These are phyloP conservation scores for Alouatta caraya DNA, from an alignment of 2,797 vertebrate genomes.

Conservation along the genomic window DNA sequence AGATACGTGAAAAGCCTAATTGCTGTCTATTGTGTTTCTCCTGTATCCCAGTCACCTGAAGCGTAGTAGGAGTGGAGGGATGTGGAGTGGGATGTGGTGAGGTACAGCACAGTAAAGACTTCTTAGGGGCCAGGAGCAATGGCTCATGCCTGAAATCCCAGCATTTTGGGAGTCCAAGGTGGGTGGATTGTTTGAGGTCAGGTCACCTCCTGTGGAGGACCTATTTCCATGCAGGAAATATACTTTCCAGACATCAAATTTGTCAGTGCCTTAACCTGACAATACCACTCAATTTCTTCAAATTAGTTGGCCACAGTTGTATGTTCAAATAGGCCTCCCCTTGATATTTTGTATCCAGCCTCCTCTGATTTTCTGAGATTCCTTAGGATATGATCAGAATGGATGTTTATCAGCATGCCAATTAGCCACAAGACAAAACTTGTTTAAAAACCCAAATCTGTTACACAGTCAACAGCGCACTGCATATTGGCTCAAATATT, in stretches of 20 bases:
- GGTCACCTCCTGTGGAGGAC: too few species aligned
- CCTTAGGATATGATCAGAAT: slow-evolving; percentile 95
- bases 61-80: background rate
- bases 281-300: too few species aligned
- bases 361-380: slow-evolving; percentile 93
- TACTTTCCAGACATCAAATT: too few species aligned
- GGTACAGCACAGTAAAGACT: background rate
- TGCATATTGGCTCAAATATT: slow-evolving; percentile 91
- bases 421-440: slow-evolving; percentile 89
- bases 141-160: too few species aligned
- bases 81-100: background rate
- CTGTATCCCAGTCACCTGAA: background rate
- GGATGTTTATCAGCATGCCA: slow-evolving; percentile 92
- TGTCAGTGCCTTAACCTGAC: too few species aligned
- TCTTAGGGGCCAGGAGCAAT: accelerated
- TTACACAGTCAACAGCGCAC: slow-evolving; percentile 86
- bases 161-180: too few species aligned
- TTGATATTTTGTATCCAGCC: slow-evolving; percentile 93
- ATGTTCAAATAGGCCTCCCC: slow-evolving; percentile 75
- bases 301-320: too few species aligned
- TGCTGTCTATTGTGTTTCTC: background rate
- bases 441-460: slow-evolving; percentile 80
- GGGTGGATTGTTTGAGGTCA: too few species aligned
- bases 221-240: too few species aligned
- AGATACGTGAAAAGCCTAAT: background rate